A percentile compares a stretch with the other conserved stretches of the same genome.
Conservation (phyloP, 1,140 invertebrate genomes). For the Diprion similis region DNA sequence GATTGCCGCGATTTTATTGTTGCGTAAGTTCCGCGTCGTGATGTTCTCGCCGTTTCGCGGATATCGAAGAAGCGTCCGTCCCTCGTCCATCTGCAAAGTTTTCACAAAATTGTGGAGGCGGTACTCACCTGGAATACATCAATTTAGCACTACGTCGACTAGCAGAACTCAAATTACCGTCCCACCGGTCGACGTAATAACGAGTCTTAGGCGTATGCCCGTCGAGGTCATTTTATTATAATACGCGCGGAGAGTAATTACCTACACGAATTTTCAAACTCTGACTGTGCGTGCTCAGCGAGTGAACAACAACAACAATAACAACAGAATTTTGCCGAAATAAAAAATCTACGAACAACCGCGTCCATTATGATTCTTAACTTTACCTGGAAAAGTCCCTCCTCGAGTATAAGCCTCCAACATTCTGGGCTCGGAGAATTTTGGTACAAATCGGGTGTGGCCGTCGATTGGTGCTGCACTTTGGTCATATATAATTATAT, state of each 20-base stretch:
- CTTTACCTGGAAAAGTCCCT: constrained; percentile 54
- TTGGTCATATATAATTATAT: constrained; percentile 47
- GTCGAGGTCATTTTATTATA: constrained; percentile 39
- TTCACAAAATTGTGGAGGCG: too few relatives aligned
- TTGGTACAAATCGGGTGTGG: constrained; percentile 20
- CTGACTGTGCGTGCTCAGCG: background rate
- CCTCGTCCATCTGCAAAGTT: constrained; percentile 15
- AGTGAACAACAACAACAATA: background rate
- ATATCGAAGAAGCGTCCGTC: background rate
- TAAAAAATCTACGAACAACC: background rate
- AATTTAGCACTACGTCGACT: constrained; percentile 50
- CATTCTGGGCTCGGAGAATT: constrained; percentile 46
- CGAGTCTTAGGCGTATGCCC: constrained; percentile 29
- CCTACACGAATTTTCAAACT: constrained; percentile 27
- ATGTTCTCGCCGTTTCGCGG: too few relatives aligned
- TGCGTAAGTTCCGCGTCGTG: constrained; percentile 49
- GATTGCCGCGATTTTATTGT: constrained; percentile 30
- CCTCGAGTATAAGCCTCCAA: constrained; percentile 53
- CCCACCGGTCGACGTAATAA: constrained; percentile 37
- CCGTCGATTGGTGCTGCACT: constrained; percentile 44
- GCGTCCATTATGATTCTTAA: too few relatives aligned
- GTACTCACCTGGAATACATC: constrained; percentile 35
- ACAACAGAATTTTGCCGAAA: constrained; percentile 13
- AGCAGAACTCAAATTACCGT: constrained; percentile 13
- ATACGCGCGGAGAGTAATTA: constrained; percentile 29